Evolutionary conservation across 2,113 vertebrate genomes (phyloP).

Genomic region (Amphilophus citrinellus): DNA sequence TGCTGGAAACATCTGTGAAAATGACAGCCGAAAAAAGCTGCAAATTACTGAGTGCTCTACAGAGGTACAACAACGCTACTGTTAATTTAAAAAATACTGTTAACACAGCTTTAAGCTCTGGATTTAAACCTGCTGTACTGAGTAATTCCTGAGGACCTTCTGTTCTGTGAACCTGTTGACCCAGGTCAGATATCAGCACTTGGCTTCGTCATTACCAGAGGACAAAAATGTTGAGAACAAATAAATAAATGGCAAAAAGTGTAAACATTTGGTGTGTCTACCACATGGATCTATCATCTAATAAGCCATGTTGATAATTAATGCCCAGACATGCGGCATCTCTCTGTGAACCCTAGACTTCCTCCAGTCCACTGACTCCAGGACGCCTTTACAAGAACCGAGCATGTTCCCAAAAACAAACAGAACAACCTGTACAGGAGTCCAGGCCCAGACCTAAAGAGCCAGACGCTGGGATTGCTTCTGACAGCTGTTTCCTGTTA

Average conservation of each 20-base stretch:
- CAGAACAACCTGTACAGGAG: slow-evolving; percentile 76
- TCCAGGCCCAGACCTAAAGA: slow-evolving; percentile 59
- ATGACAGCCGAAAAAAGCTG: not conserved
- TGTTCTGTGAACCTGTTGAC: not conserved
- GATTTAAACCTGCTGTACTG: not conserved
- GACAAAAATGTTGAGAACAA: not conserved
- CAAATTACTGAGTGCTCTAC: no score
- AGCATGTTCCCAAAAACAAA: slow-evolving; percentile 75
- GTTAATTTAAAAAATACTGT: not conserved
- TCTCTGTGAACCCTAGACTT: slow-evolving; percentile 52
- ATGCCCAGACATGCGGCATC: slow-evolving; percentile 37
- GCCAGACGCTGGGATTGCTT: slow-evolving; percentile 68
- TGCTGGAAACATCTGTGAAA: not conserved
- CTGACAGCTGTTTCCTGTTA: slow-evolving; percentile 87
- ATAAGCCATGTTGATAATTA: slow-evolving; percentile 1
- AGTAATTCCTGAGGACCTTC: not conserved
- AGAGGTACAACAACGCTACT: not conserved
- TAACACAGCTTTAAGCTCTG: not conserved
- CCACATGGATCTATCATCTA: not conserved
- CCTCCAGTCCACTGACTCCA: slow-evolving; percentile 62
- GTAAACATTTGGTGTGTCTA: not conserved
- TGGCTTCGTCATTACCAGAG: rapidly evolving
- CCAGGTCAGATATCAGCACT: not conserved
- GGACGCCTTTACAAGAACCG: slow-evolving; percentile 52
- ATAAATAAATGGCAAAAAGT: rapidly evolving